Base-by-base conservation (phyloP, 2,113 vertebrate species). In the Columbina picui region DNA sequence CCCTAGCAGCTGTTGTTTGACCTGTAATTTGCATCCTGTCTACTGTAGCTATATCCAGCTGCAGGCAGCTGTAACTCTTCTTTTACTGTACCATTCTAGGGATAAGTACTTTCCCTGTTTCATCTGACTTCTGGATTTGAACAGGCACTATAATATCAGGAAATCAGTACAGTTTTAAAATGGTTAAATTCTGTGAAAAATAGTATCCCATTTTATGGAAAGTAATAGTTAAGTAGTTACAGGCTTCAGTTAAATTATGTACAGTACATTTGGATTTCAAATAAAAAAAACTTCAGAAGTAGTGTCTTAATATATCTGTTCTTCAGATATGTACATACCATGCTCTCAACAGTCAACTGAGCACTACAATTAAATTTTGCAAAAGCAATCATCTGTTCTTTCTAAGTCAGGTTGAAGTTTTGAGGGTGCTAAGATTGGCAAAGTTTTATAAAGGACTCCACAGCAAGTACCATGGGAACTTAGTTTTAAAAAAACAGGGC, bases 1-100 rank as follows among this genome's bases (percentile, higher is more conserved):
- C 32, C 8, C 10, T 53, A 57, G 55, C 47, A 77, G 56, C 65
- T 89, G 55, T 29, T 75, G 6, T 94, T 87, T 91, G 68, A 83
- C n/a, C 49, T 93, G 29, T 60, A 60, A 60, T 73, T 23, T 73
- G 36, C 53, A 64, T 79, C 29, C 30, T 60, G 41, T 47, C 39
- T 64, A 18, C 49, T 69, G 39, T 45, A 77, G 80, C 49, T 68
- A 19, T 52, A 67, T 73, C 20, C 84, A 93, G 78, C 84, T 94
- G 84, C 53, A 94, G 65, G 34, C 87, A 93, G 70, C 63, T 93
- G 74, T 81, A 76, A 56, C 23, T 84, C 65, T 85, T 87, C 29
- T 56, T 73, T 75, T 57, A 20, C 64, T 64, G 14, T 71, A 49
- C 25, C 27, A 20, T 83, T 79, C 29, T 12, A 87, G 36, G n/a